Evolutionary conservation across 2,797 vertebrate genomes (phyloP).

Genomic region (Capromys pilorides): DNA sequence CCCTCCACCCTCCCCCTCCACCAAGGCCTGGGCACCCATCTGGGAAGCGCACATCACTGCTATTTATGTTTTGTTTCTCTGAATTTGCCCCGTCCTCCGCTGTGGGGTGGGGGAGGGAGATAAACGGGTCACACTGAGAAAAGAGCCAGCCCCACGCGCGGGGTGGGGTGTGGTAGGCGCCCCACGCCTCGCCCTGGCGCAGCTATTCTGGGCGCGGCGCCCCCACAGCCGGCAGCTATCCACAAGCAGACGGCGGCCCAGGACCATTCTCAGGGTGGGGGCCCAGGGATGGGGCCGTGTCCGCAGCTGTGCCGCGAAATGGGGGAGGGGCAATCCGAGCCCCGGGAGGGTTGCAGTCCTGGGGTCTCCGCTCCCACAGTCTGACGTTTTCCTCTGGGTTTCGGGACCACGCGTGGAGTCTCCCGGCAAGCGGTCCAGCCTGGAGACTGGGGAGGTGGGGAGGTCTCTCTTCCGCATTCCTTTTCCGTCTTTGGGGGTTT

Average conservation of each 20-base stretch:
- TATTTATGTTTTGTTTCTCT: neutral
- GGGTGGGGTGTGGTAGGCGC: neutral
- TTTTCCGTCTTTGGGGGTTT: neutral
- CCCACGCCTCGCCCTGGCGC: neutral
- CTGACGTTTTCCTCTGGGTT: neutral
- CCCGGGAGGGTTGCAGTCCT: neutral
- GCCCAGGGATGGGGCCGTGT: neutral
- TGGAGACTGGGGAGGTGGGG: neutral
- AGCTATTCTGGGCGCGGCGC: constrained; percentile 66
- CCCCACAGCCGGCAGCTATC: constrained; percentile 62
- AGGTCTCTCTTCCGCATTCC: neutral
- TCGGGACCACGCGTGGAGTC: neutral
- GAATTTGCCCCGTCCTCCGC: neutral
- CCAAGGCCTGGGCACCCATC: too few species aligned
- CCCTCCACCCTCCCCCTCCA: neutral
- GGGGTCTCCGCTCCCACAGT: neutral
- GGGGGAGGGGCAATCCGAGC: neutral
- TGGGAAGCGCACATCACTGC: neutral
- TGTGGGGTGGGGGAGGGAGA: neutral
- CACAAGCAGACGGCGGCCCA: neutral
- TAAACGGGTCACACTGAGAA: neutral
- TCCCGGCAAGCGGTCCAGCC: neutral
- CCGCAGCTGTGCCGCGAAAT: neutral
- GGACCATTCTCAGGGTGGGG: neutral
- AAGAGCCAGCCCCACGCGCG: neutral